These are phyloP conservation scores for Mormyrus iriodes DNA, from an alignment of 2,113 vertebrate species.

Conservation along the genomic window DNA sequence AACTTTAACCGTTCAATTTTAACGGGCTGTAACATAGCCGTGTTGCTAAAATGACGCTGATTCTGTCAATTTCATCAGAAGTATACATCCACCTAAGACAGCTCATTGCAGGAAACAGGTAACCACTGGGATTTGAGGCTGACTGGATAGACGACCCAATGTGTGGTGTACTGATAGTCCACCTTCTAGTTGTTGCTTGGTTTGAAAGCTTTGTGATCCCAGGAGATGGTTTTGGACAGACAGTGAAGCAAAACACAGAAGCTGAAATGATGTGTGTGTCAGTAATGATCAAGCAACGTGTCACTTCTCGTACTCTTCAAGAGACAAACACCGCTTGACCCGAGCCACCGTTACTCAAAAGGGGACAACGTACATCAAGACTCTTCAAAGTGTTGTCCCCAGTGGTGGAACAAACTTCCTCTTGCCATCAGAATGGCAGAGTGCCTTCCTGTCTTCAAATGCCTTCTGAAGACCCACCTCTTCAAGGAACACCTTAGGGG, in stretches of 20 bases:
- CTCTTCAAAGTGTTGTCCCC: too few relatives aligned
- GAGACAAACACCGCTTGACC: too few relatives aligned
- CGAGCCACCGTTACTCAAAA: too few relatives aligned
- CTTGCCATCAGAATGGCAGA: too few relatives aligned
- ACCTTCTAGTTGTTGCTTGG: conserved; percentile 34
- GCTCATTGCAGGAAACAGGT: neutral
- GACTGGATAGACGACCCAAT: neutral
- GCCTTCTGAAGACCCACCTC: too few relatives aligned
- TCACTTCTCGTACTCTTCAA: too few relatives aligned
- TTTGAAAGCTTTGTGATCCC: conserved; percentile 26
- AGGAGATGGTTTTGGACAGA: conserved; percentile 18
- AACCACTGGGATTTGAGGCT: neutral
- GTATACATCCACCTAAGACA: neutral
- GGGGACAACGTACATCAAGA: too few relatives aligned
- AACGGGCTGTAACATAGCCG: neutral
- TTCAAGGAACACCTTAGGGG: too few relatives aligned
- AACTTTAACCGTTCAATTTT: neutral
- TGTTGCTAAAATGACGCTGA: neutral
- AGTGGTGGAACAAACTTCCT: too few relatives aligned
- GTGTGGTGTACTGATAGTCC: conserved; percentile 29
- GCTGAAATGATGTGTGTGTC: too few relatives aligned
- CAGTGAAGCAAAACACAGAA: conserved; percentile 22
- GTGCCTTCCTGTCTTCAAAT: too few relatives aligned
- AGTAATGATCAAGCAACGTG: too few relatives aligned
- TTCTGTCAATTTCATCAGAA: neutral